Base-by-base conservation (phyloP, 2,797 vertebrate species). In the Eupleurogrammus muticus region DNA sequence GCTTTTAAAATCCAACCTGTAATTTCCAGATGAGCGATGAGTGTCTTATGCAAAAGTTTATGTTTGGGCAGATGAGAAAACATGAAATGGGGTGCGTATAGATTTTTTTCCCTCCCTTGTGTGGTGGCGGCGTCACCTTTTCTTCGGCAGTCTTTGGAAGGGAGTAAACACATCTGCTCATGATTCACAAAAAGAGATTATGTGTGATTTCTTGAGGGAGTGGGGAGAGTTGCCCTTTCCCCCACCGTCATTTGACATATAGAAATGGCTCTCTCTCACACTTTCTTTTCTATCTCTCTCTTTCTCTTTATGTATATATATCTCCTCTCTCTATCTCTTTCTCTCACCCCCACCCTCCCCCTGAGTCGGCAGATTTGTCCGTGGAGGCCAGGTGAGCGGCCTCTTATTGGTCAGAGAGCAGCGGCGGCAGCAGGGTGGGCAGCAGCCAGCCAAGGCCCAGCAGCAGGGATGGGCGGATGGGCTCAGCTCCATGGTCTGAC, bases 151-250 rank as follows among this genome's bases (percentile, higher is more conserved):
- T 70, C 59, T 48, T 55, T 66, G 14, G 3, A 28, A 61, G 73
- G 58, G 63, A 62, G 58, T 61, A 69, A 66, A 82, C 74, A 83
- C 73, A 71, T 83, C 75, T 56, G 77, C 69, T 82, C 80, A 87
- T 87, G 79, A 80, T 86, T 85, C 85, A 89, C 86, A 90, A 85
- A 87, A 88, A 87, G 82, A 83, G 77, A 86, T 63, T 62, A 79
- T 80, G 52, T 80, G 85, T 88, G 87, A 73, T 63, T 87, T 60
- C 46, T 78, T 44, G 55, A 70, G 28, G 64, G 80, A 55, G 70
- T 65, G 62, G 52, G 54, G 44, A 56, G 73, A 49, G 52, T 53
- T 11, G 77, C 63, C 73, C 71, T 61, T 65, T 63, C 51, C 67
- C 71, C 66, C 78, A 60, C 77, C 65, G 38, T 85, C 76, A 61